Evolutionary conservation across 2,113 vertebrate genomes (phyloP).

Genomic region (Taxidea taxus): DNA sequence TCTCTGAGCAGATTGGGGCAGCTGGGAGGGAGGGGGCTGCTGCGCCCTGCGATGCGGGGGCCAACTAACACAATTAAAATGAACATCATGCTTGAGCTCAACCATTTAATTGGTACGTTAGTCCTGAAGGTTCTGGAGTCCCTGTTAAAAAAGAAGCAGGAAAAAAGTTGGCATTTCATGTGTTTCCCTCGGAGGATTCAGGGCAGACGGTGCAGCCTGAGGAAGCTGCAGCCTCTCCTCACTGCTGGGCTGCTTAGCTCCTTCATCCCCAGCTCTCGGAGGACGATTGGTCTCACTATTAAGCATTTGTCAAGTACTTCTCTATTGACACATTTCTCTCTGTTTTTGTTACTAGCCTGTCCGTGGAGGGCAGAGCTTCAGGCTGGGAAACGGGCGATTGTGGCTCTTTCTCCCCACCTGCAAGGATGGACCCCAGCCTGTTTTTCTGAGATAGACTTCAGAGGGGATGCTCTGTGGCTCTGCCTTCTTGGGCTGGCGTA

Average conservation of each 20-base stretch:
- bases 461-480: neutral
- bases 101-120: slow-evolving; percentile 79
- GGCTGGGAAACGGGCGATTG: neutral
- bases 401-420: neutral
- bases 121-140: slow-evolving; percentile 53
- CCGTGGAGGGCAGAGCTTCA: neutral
- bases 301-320: neutral
- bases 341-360: neutral
- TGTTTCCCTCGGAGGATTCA: neutral
- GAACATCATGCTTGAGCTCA: slow-evolving; percentile 80
- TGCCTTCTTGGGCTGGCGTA: neutral
- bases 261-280: neutral
- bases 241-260: neutral
- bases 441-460: neutral
- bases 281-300: neutral
- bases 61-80: slow-evolving; percentile 81
- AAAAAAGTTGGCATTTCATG: neutral
- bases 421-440: neutral
- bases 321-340: neutral
- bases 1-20: neutral
- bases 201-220: neutral
- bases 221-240: neutral
- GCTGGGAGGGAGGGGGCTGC: neutral
- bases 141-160: slow-evolving; percentile 33
- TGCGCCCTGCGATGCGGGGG: slow-evolving; percentile 70